These are phyloP conservation scores for Microtus pennsylvanicus DNA, from an alignment of 2,113 vertebrate species.

Conservation along the genomic window DNA sequence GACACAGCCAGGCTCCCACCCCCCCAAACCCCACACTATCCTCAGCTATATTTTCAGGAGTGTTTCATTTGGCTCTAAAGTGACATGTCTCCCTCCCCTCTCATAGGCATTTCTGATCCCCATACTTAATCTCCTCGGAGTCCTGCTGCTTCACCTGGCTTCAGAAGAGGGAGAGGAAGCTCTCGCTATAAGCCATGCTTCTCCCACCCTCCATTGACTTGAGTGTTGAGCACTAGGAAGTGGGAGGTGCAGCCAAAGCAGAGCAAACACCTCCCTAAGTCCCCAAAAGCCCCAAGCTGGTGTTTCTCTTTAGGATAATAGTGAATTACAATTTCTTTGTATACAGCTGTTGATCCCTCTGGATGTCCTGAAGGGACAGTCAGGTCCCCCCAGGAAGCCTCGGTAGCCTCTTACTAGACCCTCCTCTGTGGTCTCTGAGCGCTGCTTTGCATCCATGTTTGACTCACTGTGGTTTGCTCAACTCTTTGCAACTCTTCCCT, in stretches of 20 bases:
- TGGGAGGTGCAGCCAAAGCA: not conserved
- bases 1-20: not conserved
- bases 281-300: not conserved
- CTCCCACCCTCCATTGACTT: not conserved
- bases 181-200: too few relatives aligned
- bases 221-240: fast-evolving
- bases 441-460: not conserved
- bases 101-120: not conserved
- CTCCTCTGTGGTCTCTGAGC: not conserved
- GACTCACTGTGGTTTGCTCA: not conserved
- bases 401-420: not conserved
- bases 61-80: not conserved
- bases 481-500: not conserved
- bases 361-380: not conserved
- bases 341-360: not conserved
- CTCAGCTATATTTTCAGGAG: fast-evolving
- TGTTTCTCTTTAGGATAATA: not conserved
- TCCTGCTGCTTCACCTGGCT: not conserved
- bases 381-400: not conserved
- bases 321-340: not conserved
- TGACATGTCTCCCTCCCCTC: not conserved
- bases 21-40: too few relatives aligned
- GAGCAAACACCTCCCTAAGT: not conserved
- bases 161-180: not conserved
- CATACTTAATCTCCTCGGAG: not conserved